Evolutionary conservation across 2,888 invertebrate species (phyloP), one percentile per base, ranked within the genome.

Genomic region (Agriopis leucophaearia): DNA sequence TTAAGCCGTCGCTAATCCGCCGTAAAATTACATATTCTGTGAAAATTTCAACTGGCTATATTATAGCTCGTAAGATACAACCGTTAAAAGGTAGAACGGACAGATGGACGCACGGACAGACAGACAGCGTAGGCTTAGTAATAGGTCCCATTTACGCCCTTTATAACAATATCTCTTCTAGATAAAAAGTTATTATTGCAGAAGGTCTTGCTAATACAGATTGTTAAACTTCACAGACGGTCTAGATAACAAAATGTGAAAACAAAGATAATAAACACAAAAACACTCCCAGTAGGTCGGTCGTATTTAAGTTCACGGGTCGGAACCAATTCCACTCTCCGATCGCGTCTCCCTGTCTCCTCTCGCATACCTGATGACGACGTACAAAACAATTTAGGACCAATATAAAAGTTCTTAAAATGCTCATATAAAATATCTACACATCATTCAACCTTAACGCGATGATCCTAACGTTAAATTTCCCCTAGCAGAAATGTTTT

Each of bases 371-470:
- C 78, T 79, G 82, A 86, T 83, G 60, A 69, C 60, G 44, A 15
- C 81, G 84, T 83, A 78, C 81, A 80, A 80, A 83, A 80, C 80
- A 82, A 83, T 82, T 82, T 80, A 64, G 74, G 64, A 69, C 61
- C 69, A 64, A 69, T 69, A 67, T 70, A 74, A 71, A 74, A 71
- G 57, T 71, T 70, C 38, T 44, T 51, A 67, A 66, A 65, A 54
- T 62, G 42, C 50, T 48, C 47, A 58, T 44, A 47, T 38, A 57
- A 1, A 13, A 36, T 35, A 27, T 10, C 9, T 40, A 50, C 8
- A 48, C 45, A 16, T 51, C 12, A 13, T 15, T 51, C 42, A 27
- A 50, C 63, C 55, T 56, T 55, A 60, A 9, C 16, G 4, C 35
- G 0, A 27, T 8, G 10, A 9, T 2, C 0, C 0, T 47, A 69